Conservation (phyloP, 2,888 invertebrate species). For the Diaphora mendica region DNA sequence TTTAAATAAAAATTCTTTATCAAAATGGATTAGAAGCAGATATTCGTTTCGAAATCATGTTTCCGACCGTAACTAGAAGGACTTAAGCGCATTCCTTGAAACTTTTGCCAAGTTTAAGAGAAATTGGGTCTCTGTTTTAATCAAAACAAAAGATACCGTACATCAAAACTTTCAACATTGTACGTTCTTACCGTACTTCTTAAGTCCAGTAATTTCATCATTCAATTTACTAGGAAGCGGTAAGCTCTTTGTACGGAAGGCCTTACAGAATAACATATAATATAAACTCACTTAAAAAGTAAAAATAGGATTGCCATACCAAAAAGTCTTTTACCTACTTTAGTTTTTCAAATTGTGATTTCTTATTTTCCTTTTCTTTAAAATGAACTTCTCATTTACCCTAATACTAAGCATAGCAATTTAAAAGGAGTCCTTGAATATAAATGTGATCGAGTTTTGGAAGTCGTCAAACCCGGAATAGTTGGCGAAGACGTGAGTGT, state of each 20-base stretch:
- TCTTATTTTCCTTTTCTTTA: constrained; percentile 32
- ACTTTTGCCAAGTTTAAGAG: neutral
- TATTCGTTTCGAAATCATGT: neutral
- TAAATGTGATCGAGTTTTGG: constrained; percentile 53
- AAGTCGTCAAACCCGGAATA: constrained; percentile 53
- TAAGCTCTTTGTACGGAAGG: constrained; percentile 1
- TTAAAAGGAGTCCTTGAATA: constrained; percentile 51
- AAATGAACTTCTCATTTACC: constrained; percentile 46
- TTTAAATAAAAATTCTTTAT: neutral
- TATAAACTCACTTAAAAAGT: neutral
- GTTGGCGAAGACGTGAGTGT: constrained; percentile 45
- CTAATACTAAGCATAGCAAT: constrained; percentile 43
- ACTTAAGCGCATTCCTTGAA: constrained; percentile 1
- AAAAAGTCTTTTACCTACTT: constrained; percentile 12
- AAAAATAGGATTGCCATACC: neutral
- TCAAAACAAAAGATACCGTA: constrained; percentile 15
- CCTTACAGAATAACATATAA: neutral
- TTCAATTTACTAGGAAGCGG: constrained; percentile 1
- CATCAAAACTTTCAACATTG: constrained; percentile 12
- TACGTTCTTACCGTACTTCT: constrained; percentile 4
- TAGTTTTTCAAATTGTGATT: constrained; percentile 33
- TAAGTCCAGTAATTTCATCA: constrained; percentile 10
- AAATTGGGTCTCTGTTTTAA: constrained; percentile 13
- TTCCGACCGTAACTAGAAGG: neutral
- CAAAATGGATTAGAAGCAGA: neutral